A percentile compares a stretch with the other conserved stretches of the same genome.
Conservation (phyloP, 1,140 invertebrate genomes). For the Drosophila pachea region DNA sequence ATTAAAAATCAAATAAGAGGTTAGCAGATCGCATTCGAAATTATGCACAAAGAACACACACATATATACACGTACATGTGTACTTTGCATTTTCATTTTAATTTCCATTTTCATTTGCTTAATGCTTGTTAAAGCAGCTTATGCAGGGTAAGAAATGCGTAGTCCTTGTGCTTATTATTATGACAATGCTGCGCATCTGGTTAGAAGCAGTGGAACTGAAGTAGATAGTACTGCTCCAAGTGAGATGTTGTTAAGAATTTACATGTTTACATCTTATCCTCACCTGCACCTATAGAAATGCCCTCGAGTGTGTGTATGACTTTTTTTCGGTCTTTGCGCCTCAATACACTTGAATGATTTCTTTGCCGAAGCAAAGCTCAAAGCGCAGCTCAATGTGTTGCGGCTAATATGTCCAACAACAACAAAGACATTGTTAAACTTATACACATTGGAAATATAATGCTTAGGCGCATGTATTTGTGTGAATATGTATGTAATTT, state of each 20-base stretch:
- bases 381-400: constrained; percentile 52
- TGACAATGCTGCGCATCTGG: constrained; percentile 31
- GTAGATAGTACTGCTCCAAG: neutral
- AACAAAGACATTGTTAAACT: constrained; percentile 27
- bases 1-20: constrained; percentile 45
- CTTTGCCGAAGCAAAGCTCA: constrained; percentile 51
- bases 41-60: constrained; percentile 41
- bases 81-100: constrained; percentile 34
- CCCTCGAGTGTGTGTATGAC: constrained; percentile 11
- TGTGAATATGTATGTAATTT: constrained; percentile 39
- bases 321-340: constrained; percentile 28
- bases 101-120: constrained; percentile 62
- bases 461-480: neutral
- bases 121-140: constrained; percentile 71
- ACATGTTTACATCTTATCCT: no score
- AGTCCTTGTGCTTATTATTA: neutral
- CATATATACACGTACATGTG: constrained; percentile 30
- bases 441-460: constrained; percentile 21
- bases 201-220: constrained; percentile 19
- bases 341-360: constrained; percentile 65
- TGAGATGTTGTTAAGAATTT: no score
- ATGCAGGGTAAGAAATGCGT: constrained; percentile 10
- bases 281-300: constrained; percentile 4
- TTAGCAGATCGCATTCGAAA: constrained; percentile 38
- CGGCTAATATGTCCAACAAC: constrained; percentile 35